These are phyloP conservation scores for Lepidochitona cinerea DNA, from an alignment of 2,888 invertebrate genomes.

Conservation along the genomic window DNA sequence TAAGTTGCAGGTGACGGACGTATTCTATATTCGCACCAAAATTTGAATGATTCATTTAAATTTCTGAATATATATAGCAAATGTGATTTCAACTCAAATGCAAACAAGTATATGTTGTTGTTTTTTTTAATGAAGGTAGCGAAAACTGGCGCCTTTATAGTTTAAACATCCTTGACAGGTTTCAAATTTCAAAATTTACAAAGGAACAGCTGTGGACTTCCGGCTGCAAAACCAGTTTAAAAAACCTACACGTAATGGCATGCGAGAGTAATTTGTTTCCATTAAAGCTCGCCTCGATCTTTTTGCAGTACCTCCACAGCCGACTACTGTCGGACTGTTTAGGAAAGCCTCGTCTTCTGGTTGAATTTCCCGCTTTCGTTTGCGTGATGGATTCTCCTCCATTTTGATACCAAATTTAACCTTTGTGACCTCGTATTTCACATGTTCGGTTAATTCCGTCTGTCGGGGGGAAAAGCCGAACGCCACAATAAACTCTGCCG, in stretches of 20 bases:
- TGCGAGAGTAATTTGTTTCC: neutral
- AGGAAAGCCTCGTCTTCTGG: constrained; percentile 26
- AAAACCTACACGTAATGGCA: neutral
- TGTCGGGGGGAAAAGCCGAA: too few species aligned
- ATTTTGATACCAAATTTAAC: constrained; percentile 15
- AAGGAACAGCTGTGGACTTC: too few species aligned
- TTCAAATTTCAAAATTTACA: neutral
- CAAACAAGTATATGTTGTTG: too few species aligned
- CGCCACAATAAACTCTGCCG: too few species aligned
- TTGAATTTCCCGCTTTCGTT: constrained; percentile 54
- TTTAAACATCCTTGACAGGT: too few species aligned
- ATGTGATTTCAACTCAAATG: too few species aligned
- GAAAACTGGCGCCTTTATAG: too few species aligned
- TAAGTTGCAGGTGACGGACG: too few species aligned
- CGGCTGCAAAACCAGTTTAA: neutral
- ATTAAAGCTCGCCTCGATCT: neutral
- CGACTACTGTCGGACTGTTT: constrained; percentile 33
- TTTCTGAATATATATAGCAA: too few species aligned
- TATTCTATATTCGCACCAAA: too few species aligned
- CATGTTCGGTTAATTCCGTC: neutral
- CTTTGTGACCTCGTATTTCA: neutral
- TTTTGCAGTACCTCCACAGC: constrained; percentile 29
- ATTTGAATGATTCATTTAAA: too few species aligned
- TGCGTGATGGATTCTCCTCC: constrained; percentile 39
- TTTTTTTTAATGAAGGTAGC: too few species aligned